Conservation (phyloP, 2,113 vertebrate genomes). For the Anhinga rufa region DNA sequence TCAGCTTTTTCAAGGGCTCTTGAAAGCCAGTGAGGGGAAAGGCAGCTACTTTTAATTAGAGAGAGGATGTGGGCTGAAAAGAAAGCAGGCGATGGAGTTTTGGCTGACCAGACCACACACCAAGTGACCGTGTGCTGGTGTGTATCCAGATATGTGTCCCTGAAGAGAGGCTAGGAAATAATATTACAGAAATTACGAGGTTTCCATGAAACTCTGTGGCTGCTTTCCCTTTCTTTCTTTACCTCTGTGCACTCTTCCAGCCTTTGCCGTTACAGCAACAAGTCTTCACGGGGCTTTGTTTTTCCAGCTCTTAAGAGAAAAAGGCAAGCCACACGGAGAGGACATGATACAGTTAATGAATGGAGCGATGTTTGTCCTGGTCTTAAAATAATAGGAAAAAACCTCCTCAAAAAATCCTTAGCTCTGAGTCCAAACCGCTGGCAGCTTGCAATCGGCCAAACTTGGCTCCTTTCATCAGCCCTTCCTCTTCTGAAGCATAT, state of each 20-base stretch:
- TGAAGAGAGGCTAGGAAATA: background rate
- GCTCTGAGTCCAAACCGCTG: background rate
- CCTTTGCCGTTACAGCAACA: background rate
- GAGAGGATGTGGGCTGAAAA: constrained; percentile 19
- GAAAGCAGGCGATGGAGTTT: background rate
- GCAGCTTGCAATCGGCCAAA: background rate
- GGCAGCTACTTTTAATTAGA: background rate
- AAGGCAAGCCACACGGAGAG: background rate
- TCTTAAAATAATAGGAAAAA: background rate
- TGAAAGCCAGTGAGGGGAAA: background rate
- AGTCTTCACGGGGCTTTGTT: background rate
- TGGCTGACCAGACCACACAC: background rate
- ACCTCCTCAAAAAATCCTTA: background rate
- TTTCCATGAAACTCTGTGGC: background rate
- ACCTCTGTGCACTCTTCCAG: background rate
- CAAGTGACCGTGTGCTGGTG: background rate
- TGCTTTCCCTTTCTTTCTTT: background rate
- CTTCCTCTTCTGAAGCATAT: background rate
- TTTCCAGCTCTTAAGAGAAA: background rate
- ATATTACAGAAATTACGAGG: background rate
- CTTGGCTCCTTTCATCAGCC: background rate
- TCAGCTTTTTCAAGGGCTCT: background rate
- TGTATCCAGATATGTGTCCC: background rate
- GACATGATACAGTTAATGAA: background rate
- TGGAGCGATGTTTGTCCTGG: background rate